These are phyloP conservation scores for Rhegmatorhina hoffmannsi DNA, from an alignment of 2,113 vertebrate species.

Conservation along the genomic window DNA sequence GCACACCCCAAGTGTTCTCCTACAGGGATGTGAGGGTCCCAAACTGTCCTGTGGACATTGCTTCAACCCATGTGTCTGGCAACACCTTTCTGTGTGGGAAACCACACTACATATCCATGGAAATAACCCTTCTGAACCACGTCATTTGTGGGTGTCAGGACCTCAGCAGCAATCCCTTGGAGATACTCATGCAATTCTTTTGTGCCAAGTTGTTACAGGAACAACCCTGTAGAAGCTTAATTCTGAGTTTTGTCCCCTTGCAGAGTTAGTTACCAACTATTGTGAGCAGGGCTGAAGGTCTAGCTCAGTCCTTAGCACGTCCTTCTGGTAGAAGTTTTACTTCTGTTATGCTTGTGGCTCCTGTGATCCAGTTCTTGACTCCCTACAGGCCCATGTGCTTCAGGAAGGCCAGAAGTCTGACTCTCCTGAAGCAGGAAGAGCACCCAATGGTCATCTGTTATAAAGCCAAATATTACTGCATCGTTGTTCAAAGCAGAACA, in stretches of 20 bases:
- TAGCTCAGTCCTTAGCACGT: background rate
- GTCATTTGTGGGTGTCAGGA: rapidly evolving
- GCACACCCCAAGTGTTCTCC: background rate
- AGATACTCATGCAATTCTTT: background rate
- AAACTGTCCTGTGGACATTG: background rate
- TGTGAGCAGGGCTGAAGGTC: background rate
- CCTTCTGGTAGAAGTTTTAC: background rate
- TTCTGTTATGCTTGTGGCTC: background rate
- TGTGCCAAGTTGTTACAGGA: background rate
- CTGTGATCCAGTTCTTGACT: background rate
- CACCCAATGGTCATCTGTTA: background rate
- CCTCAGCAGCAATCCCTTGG: background rate
- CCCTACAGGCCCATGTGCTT: background rate
- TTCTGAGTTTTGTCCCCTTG: background rate
- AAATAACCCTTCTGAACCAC: background rate
- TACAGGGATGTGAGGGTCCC: background rate
- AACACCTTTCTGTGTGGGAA: background rate
- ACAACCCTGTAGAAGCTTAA: background rate
- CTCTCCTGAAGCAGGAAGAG: background rate
- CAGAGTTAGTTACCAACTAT: background rate
- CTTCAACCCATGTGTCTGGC: background rate
- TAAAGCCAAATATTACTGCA: rapidly evolving
- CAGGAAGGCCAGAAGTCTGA: background rate
- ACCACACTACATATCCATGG: background rate
- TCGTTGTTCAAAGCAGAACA: background rate